A percentile compares a stretch with the other conserved stretches of the same genome.
phyloP scores from a whole-genome alignment of 2,113 vertebrate species.

The Prochilodus magdalenae region DNA sequence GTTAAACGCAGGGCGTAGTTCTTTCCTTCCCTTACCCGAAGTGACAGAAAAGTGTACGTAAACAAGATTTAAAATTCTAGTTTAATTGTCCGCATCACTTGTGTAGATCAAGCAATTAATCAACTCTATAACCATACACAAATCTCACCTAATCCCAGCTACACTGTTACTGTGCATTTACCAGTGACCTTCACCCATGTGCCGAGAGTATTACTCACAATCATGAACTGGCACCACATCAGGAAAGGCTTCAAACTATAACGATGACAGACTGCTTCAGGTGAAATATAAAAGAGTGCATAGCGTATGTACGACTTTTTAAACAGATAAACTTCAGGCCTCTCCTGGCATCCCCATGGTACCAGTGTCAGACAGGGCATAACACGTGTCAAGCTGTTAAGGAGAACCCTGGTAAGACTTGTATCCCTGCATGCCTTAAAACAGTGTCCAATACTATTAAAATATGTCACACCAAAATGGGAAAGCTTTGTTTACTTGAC shows the following conservation, averaged over 20 bases:
- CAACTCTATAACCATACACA: not conserved
- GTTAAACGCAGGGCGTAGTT: constrained; percentile 54
- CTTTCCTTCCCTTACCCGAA: constrained; percentile 14
- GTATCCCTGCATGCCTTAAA: no score
- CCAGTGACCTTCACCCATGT: not conserved
- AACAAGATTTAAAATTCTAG: constrained; percentile 20
- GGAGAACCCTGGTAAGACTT: no score
- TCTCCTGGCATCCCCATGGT: no score
- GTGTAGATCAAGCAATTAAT: not conserved
- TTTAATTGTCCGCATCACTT: not conserved
- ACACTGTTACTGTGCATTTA: not conserved
- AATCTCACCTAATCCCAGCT: not conserved
- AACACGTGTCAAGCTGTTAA: no score
- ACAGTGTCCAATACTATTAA: no score
- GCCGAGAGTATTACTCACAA: not conserved
- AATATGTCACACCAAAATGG: no score
- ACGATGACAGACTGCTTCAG: not conserved
- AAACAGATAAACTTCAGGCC: no score
- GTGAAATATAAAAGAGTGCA: no score
- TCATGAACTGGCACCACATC: no score
- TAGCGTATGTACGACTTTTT: no score
- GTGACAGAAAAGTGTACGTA: not conserved
- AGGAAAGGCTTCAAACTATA: not conserved
- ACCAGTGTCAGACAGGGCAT: no score
- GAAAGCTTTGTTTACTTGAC: no score